Evolutionary conservation across 2,888 invertebrate genomes (phyloP).

Genomic region (Rhyacophila evoluta): DNA sequence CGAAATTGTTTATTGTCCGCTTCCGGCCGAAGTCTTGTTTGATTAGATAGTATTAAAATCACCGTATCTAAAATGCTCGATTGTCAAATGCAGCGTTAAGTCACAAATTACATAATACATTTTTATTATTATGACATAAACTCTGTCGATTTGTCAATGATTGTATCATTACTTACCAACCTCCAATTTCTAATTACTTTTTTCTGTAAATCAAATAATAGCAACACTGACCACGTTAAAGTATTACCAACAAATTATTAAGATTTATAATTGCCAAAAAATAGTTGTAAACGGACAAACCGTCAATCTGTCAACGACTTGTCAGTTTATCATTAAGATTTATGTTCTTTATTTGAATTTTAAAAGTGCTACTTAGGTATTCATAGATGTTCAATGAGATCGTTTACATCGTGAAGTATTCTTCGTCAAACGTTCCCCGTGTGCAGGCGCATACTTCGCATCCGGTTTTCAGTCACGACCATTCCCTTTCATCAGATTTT

Average conservation of each 20-base stretch:
- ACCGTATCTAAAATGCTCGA: background rate
- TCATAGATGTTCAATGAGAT: background rate
- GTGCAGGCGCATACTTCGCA: constrained; percentile 7
- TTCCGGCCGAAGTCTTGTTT: background rate
- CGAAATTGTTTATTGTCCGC: background rate
- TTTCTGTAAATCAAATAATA: too few relatives aligned
- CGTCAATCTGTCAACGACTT: too few relatives aligned
- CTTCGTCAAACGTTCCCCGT: background rate
- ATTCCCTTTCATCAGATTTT: constrained; percentile 27
- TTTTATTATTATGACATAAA: background rate
- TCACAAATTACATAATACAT: background rate
- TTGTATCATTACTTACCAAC: too few relatives aligned
- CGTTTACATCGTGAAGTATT: background rate
- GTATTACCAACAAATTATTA: too few relatives aligned
- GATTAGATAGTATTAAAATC: background rate
- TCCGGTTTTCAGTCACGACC: constrained; percentile 37
- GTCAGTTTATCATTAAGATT: too few relatives aligned
- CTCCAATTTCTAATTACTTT: too few relatives aligned
- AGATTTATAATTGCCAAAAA: too few relatives aligned
- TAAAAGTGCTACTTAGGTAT: too few relatives aligned
- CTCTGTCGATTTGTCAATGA: too few relatives aligned
- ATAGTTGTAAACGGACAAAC: too few relatives aligned
- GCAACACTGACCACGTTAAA: too few relatives aligned
- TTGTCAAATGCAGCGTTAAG: background rate
- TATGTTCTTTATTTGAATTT: too few relatives aligned